Evolutionary conservation across 2,113 vertebrate genomes (phyloP).

Genomic region (Lampris incognitus): DNA sequence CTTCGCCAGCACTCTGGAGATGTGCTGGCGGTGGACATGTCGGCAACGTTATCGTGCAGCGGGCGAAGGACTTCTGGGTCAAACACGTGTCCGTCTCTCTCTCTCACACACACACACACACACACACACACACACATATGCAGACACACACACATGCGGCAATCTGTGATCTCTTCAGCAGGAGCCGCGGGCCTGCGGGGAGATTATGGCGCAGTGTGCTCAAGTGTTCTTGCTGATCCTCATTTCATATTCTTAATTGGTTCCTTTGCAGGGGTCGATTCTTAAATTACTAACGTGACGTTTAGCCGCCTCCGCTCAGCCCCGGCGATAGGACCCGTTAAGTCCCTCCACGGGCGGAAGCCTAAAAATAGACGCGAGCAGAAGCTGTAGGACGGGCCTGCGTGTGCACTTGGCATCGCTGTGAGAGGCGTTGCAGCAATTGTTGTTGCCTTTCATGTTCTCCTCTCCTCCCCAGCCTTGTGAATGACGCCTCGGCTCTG

Average conservation of each 20-base stretch:
- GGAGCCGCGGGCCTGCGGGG: slow-evolving; percentile 28
- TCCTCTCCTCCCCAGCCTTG: slow-evolving; percentile 24
- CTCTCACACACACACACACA: slow-evolving; percentile 31
- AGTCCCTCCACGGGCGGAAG: slow-evolving; percentile 48
- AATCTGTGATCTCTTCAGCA: slow-evolving; percentile 24
- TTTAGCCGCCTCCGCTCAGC: slow-evolving; percentile 44
- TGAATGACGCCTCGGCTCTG: slow-evolving; percentile 2
- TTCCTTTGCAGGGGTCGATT: slow-evolving; percentile 55
- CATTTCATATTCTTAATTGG: slow-evolving; percentile 62
- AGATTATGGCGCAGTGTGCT: slow-evolving; percentile 27
- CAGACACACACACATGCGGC: background rate
- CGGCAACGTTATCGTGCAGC: slow-evolving; percentile 2
- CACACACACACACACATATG: background rate
- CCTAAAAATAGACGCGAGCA: slow-evolving; percentile 63
- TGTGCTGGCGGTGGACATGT: slow-evolving; percentile 8
- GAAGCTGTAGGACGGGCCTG: slow-evolving; percentile 51
- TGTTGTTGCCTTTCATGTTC: slow-evolving; percentile 26
- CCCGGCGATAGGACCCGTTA: slow-evolving; percentile 50
- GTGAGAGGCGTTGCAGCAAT: slow-evolving; percentile 40
- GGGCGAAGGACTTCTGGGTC: slow-evolving; percentile 23
- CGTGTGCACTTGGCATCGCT: slow-evolving; percentile 58
- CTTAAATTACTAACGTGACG: slow-evolving; percentile 41
- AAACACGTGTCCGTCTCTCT: background rate
- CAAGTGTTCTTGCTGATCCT: slow-evolving; percentile 47
- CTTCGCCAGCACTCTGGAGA: slow-evolving; percentile 6